phyloP scores from a whole-genome alignment of 2,888 invertebrate genomes.

The Nephrotoma appendiculata region DNA sequence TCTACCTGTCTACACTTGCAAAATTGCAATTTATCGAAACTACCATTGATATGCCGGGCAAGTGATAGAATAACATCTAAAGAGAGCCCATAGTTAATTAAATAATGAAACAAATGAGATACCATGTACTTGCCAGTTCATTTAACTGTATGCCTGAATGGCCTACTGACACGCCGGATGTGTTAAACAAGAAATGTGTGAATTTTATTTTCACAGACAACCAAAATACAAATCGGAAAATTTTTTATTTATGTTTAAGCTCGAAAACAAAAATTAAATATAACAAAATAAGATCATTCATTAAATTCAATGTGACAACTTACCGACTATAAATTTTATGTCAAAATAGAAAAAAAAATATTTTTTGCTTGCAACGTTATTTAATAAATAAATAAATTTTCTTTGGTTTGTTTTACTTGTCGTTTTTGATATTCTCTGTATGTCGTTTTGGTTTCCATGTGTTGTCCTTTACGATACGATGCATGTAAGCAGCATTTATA shows the following conservation, averaged over 20 bases:
- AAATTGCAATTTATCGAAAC: too few relatives aligned
- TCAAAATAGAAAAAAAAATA: background rate
- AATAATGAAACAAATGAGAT: too few relatives aligned
- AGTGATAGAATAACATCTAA: too few relatives aligned
- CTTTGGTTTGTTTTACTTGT: background rate
- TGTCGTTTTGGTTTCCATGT: background rate
- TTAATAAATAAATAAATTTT: background rate
- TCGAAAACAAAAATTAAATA: background rate
- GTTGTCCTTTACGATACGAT: background rate
- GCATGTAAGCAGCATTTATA: background rate
- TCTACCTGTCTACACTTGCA: too few relatives aligned
- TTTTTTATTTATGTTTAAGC: background rate
- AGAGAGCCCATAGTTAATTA: too few relatives aligned
- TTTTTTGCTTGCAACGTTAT: background rate
- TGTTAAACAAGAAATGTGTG: background rate
- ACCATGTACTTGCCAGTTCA: background rate
- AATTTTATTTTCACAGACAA: background rate
- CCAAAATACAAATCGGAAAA: background rate
- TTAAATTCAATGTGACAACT: conserved; percentile 3
- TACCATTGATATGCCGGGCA: too few relatives aligned
- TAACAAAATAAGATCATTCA: background rate
- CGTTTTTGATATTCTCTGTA: background rate
- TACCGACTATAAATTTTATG: conserved; percentile 2
- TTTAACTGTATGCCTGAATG: background rate
- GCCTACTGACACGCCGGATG: background rate